Evolutionary conservation across 2,113 vertebrate genomes (phyloP).

Genomic region (Upupa epops): DNA sequence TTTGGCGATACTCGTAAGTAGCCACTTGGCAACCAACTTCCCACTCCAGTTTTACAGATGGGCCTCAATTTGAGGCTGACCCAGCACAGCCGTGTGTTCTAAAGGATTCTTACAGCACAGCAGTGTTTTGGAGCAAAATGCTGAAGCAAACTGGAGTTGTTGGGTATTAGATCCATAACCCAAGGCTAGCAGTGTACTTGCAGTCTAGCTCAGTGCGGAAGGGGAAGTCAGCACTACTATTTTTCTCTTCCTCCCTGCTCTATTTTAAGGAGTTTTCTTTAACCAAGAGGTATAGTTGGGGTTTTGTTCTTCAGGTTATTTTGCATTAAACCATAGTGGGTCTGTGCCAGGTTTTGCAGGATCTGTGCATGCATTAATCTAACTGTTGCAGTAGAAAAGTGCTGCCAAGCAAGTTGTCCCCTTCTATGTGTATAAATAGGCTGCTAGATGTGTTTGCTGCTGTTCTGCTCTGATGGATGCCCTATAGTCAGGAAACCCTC

Average conservation of each 20-base stretch:
- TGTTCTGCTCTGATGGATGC: background rate
- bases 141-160: background rate
- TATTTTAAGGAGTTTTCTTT: background rate
- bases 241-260: background rate
- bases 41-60: rapidly evolving
- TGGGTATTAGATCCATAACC: background rate
- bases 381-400: background rate
- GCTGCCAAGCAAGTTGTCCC: constrained; percentile 25
- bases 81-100: background rate
- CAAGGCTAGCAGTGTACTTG: background rate
- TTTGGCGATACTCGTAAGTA: background rate
- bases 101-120: background rate
- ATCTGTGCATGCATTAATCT: background rate
- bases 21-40: background rate
- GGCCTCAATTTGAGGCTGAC: background rate
- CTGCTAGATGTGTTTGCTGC: background rate
- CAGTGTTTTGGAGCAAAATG: rapidly evolving
- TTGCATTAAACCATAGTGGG: constrained; percentile 23
- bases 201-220: background rate
- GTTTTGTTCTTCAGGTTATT: constrained; percentile 26
- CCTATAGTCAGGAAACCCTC: background rate
- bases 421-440: background rate
- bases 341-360: constrained; percentile 2
- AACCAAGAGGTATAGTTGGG: background rate
- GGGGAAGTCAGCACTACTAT: background rate